Base-by-base conservation (phyloP, 2,888 invertebrate genomes). In the Nyleta sp. region DNA sequence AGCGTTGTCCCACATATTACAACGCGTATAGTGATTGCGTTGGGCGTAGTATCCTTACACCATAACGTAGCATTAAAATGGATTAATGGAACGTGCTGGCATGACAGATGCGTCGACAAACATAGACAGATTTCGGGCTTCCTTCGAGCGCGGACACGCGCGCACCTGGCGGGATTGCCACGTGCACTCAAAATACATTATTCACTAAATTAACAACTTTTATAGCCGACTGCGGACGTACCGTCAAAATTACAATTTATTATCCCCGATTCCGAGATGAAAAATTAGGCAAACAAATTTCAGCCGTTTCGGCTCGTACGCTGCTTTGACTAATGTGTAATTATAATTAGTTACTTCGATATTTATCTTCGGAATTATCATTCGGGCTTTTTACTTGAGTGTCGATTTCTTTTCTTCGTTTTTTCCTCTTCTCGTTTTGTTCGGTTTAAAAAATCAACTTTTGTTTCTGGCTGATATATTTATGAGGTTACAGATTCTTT, bases 61-160 rank as follows among this genome's bases (percentile, higher is more conserved):
- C 80, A 75, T 80, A 77, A 80, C 78, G 71, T 80, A 80, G 78
- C 80, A 84, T 86, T 84, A 84, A 84, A 81, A 81, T 81, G 84
- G 85, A 87, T 86, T 86, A 84, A 86, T 84, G 85, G 83, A 82
- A 82, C 70, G 81, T 78, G 80, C 80, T 70, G 78, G 65, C 73
- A 64, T 83, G 86, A 85, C 88, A 87, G 87, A 88, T 87, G 87
- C 84, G 82, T 80, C 77, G 81, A 82, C 80, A 81, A 78, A 81
- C 80, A 78, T 80, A 77, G 70, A 74, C 80, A 74, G 82, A 83
- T 84, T 86, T 75, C 72, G 31, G 44, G 64, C 59, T 48, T 73
- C 70, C 65, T 68, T 52, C 57, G 77, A 40, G 68, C 78, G 70
- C 72, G 75, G 20, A 53, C 44, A 53, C 71, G 60, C 73, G 52